Percentiles rank a stretch among this genome's conserved stretches.
These are phyloP conservation scores for Enteromius fasciolatus DNA, from an alignment of 2,797 vertebrate genomes.

Conservation along the genomic window DNA sequence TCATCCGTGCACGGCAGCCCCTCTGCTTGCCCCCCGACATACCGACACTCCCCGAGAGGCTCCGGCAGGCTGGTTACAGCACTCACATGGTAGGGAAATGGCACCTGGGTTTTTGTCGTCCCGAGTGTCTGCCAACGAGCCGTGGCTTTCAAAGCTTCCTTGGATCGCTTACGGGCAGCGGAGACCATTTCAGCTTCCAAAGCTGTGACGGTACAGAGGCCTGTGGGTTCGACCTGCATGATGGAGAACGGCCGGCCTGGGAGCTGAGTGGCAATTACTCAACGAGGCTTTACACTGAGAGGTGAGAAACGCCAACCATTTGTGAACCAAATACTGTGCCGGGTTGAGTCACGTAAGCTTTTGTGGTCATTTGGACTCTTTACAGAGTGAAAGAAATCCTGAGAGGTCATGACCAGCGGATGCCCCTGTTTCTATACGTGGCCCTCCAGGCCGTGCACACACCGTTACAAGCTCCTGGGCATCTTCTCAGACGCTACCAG, in stretches of 20 bases:
- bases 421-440: slow-evolving; percentile 89
- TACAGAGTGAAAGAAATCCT: slow-evolving; percentile 86
- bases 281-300: slow-evolving; percentile 87
- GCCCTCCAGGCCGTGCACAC: slow-evolving; percentile 92
- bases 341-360: background rate
- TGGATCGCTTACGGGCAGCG: slow-evolving; percentile 90
- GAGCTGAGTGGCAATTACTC: slow-evolving; percentile 90
- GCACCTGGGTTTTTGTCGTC: slow-evolving; percentile 93
- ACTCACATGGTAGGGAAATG: slow-evolving; percentile 97
- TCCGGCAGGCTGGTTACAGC: slow-evolving; percentile 85
- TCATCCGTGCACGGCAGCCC: slow-evolving; percentile 90
- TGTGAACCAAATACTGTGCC: slow-evolving; percentile 3
- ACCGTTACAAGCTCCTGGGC: slow-evolving; percentile 85
- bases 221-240: slow-evolving; percentile 93
- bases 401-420: slow-evolving; percentile 79
- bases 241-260: slow-evolving; percentile 89
- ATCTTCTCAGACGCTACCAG: slow-evolving; percentile 84
- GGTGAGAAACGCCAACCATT: slow-evolving; percentile 50
- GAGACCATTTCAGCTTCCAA: slow-evolving; percentile 93
- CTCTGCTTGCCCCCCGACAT: slow-evolving; percentile 89
- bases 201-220: slow-evolving; percentile 91
- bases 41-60: slow-evolving; percentile 87
- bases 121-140: slow-evolving; percentile 88
- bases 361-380: background rate
- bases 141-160: slow-evolving; percentile 93